Percentiles rank a stretch among this genome's conserved stretches.
Evolutionary conservation across 2,888 invertebrate genomes (phyloP).

Genomic region (Hemistola chrysoprasaria): DNA sequence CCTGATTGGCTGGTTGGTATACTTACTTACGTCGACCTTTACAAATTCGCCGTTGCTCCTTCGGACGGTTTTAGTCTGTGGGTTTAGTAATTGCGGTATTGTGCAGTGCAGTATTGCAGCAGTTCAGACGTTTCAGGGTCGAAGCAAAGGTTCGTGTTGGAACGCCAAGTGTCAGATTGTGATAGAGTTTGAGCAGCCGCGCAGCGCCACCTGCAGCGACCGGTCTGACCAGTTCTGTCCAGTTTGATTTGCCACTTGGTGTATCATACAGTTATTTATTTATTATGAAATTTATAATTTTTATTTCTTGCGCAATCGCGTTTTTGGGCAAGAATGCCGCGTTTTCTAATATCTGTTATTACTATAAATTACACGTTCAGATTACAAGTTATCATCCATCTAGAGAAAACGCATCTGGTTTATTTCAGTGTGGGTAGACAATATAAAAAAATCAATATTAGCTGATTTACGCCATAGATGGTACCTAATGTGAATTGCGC

Average conservation of each 20-base stretch:
- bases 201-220: conserved; percentile 60
- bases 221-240: conserved; percentile 56
- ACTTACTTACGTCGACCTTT: conserved; percentile 39
- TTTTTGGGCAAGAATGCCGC: conserved; percentile 33
- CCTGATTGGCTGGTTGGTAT: too few relatives aligned
- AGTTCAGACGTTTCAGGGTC: conserved; percentile 61
- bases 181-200: conserved; percentile 15
- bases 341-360: too few relatives aligned
- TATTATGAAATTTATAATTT: conserved; percentile 62
- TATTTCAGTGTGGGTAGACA: too few relatives aligned
- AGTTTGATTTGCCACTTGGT: conserved; percentile 43
- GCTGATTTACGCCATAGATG: too few relatives aligned
- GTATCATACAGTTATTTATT: conserved; percentile 52
- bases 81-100: conserved; percentile 36
- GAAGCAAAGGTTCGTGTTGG: conserved; percentile 24
- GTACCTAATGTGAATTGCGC: not conserved
- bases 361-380: too few relatives aligned
- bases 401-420: too few relatives aligned
- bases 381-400: too few relatives aligned
- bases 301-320: conserved; percentile 63
- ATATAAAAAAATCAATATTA: too few relatives aligned
- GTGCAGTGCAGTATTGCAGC: conserved; percentile 37
- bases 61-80: conserved; percentile 32
- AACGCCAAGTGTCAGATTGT: conserved; percentile 37
- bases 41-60: conserved; percentile 27